Percentiles rank a stretch among this genome's conserved stretches.
Evolutionary conservation across 2,113 vertebrate species (phyloP).

Genomic region (Perca fluviatilis): DNA sequence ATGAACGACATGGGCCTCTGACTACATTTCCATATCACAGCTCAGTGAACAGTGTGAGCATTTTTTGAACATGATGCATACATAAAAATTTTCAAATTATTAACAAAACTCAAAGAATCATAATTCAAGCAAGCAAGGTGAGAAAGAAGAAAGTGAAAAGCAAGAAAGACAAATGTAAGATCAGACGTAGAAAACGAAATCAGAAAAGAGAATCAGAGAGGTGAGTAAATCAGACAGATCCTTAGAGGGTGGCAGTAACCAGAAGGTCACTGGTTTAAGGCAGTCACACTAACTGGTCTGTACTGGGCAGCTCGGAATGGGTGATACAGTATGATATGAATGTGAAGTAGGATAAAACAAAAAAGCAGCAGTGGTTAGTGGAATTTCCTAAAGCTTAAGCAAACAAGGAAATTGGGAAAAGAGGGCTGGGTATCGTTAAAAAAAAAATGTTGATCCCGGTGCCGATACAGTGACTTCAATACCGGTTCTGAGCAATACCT

Average conservation of each 20-base stretch:
- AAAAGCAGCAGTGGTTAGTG: background rate
- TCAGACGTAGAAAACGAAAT: background rate
- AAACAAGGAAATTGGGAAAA: background rate
- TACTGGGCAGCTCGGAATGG: conserved; percentile 33
- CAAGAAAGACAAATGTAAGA: background rate
- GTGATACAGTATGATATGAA: conserved; percentile 14
- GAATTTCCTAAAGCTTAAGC: background rate
- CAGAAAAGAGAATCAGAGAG: conserved; percentile 3
- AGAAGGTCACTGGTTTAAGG: background rate
- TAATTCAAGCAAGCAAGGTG: background rate
- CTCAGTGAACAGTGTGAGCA: too few relatives aligned
- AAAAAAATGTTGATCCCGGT: too few relatives aligned
- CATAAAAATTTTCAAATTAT: too few relatives aligned
- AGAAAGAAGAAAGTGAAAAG: conserved; percentile 2
- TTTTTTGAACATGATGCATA: too few relatives aligned
- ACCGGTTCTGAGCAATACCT: too few relatives aligned
- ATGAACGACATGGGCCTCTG: too few relatives aligned
- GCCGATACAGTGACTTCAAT: too few relatives aligned
- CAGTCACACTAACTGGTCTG: conserved; percentile 6
- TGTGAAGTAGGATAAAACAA: conserved; percentile 8
- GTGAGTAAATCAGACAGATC: background rate
- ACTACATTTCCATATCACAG: too few relatives aligned
- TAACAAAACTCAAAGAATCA: too few relatives aligned
- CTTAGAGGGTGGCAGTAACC: background rate
- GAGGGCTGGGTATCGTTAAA: too few relatives aligned